Percentiles rank a stretch among this genome's conserved stretches.
Conservation (phyloP, 2,888 invertebrate genomes). For the Anorthoa munda region DNA sequence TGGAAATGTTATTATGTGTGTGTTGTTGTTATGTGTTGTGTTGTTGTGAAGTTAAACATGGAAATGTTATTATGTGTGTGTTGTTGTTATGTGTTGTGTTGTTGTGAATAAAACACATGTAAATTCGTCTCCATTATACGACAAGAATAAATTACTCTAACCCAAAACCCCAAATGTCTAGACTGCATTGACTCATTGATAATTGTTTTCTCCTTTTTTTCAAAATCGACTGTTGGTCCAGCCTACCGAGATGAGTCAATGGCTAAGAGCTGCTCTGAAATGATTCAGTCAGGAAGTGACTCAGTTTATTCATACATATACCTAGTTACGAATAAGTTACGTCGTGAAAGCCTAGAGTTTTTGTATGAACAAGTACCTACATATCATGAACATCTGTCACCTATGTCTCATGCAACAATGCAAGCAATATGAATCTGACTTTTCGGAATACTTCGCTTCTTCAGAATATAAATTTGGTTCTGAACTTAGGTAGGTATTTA, state of each 20-base stretch:
- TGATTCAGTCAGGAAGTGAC: slow-evolving; percentile 56
- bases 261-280: slow-evolving; percentile 11
- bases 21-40: too few relatives aligned
- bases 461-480: neutral
- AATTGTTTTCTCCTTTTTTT: slow-evolving; percentile 44
- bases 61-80: too few relatives aligned
- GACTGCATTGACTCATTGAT: slow-evolving; percentile 50
- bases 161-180: slow-evolving; percentile 49
- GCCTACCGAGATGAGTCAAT: slow-evolving; percentile 49
- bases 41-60: too few relatives aligned
- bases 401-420: neutral
- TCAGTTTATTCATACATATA: slow-evolving; percentile 17
- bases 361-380: neutral
- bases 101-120: slow-evolving; percentile 1
- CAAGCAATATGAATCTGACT: neutral
- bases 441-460: neutral
- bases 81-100: too few relatives aligned
- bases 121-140: slow-evolving; percentile 18
- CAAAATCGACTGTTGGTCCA: slow-evolving; percentile 25
- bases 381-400: neutral
- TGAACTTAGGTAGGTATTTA: neutral
- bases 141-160: slow-evolving; percentile 42
- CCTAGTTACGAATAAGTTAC: slow-evolving; percentile 1
- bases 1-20: too few relatives aligned
- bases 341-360: slow-evolving; percentile 29